Base-by-base conservation (phyloP, 1,140 invertebrate genomes). In the Drosophila gunungcola region DNA sequence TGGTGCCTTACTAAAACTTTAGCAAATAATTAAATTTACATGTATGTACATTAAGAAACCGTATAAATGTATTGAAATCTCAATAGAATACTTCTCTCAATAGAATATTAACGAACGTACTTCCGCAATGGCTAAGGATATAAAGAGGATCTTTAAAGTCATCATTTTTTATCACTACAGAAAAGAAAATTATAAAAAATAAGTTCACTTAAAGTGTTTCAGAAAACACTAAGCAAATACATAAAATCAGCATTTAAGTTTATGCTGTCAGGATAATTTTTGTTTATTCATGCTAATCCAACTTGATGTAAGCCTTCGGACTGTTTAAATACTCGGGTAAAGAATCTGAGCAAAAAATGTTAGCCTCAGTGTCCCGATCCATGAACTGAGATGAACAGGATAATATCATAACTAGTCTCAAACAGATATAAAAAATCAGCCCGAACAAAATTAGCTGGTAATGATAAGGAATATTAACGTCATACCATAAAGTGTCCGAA, bases 1-100 rank as follows among this genome's bases (percentile, higher is more conserved):
- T 45, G 67, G 83, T 86, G 83, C 83, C 83, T 86, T 86, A 86
- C 70, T 83, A 86, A 58, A 70, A 83, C 86, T 79, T 88, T 88
- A 86, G 84, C 73, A 73, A 75, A 75, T 75, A 75, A 75, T 75
- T 73, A 70, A 49, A 72, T 73, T 60, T 68, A 65, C 72, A 70
- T 61, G 21, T 78, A 53, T 61, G 43, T 73, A 52, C 36, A 29
- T 41, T 52, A 55, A 72, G 67, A 70, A 56, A 13, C 48, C 67
- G 43, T 70, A 70, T 58, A 42, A 73, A 51, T 62, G 60, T 49
- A 58, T 69, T 45, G 21, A 67, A 46, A 55, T 69, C 67, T 70
- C 36, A 57, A 70, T 70, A 69, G 64, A 69, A 69, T 56, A 56
- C 51, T 56, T 74, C 55, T 63, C 72, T 74, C 10, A 75, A 51